Evolutionary conservation across 2,113 vertebrate species (phyloP).

Genomic region (Sialia sialis): DNA sequence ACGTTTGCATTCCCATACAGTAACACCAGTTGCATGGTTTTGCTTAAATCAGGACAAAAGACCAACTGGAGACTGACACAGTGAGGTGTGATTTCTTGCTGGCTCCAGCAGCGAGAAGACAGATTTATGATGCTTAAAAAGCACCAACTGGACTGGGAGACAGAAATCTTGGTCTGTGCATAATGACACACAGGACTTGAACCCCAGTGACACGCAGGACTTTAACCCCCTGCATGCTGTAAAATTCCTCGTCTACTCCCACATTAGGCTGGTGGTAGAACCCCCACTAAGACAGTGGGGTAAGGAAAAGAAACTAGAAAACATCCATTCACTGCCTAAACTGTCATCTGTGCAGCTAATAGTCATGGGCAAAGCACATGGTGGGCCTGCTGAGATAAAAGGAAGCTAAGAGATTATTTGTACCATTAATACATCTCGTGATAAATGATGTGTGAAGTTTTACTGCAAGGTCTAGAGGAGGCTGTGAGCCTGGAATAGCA

Average conservation of each 20-base stretch:
- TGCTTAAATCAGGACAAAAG: slow-evolving; percentile 42
- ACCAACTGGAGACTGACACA: slow-evolving; percentile 4
- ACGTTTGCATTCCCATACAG: slow-evolving; percentile 25
- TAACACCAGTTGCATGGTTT: slow-evolving; percentile 37
- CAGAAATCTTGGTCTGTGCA: slow-evolving; percentile 31
- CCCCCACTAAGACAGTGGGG: neutral
- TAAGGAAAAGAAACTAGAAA: slow-evolving; percentile 17
- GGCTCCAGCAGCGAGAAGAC: neutral
- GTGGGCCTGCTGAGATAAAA: slow-evolving; percentile 59
- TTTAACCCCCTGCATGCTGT: neutral
- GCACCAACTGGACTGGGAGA: slow-evolving; percentile 12
- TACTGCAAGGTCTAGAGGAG: neutral
- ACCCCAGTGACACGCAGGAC: neutral
- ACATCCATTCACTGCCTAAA: slow-evolving; percentile 5
- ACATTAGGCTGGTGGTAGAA: neutral
- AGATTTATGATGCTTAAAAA: slow-evolving; percentile 19
- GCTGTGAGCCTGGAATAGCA: neutral
- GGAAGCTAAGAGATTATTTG: slow-evolving; percentile 54
- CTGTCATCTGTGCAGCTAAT: slow-evolving; percentile 48
- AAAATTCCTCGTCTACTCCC: neutral
- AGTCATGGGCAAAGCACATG: slow-evolving; percentile 41
- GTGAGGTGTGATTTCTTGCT: neutral
- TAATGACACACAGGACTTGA: neutral
- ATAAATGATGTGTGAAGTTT: slow-evolving; percentile 52
- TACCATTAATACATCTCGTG: slow-evolving; percentile 43